Base-by-base conservation (phyloP, 2,113 vertebrate genomes). In the Myiagra hebetior region DNA sequence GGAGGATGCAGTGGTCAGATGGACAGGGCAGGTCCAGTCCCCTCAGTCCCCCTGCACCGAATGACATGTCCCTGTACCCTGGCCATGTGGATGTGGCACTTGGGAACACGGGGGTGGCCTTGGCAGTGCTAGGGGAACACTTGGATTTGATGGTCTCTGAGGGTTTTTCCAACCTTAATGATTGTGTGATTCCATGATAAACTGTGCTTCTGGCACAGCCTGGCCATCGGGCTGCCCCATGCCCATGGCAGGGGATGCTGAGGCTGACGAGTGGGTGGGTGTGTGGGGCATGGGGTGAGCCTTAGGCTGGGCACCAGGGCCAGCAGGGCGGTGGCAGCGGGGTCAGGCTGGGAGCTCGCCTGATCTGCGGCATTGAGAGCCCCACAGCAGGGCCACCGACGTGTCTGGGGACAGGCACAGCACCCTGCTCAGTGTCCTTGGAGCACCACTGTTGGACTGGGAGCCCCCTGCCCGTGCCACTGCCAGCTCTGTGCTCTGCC, bases 351-450 rank as follows among this genome's bases (percentile, higher is more conserved):
- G 4, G 75, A 19, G 52, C 44, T 85, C 2, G 0, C 22, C 80
- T 2, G 3, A 4, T 6, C 21, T 6, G 1, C 0, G 1, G 3
- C 1, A 1, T 2, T 0, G 9, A 8, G 83, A 57, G 52, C 13
- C 21, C 74, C 0, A 0, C 37, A 27, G 35, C 65, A 8, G 47
- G 16, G 55, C 13, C 15, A 1, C 44, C 1, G 0, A 28, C 0
- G 0, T 21, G n/a, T 33, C 56, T 31, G 35, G 85, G 39, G 28
- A 9, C 46, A 2, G 89, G 15, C 39, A 27, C 2, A 0, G n/a
- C 1, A 3, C 9, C 35, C 27, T 9, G 33, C 33, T 31, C 68
- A 0, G 52, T 2, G 3, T 37, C 64, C 49, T 8, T 5, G 22
- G 9, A 23, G 15, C 55, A 3, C 3, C 1, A 0, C 31, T 12